Conservation (phyloP, 2,888 invertebrate genomes). For the Aphodius sticticus region DNA sequence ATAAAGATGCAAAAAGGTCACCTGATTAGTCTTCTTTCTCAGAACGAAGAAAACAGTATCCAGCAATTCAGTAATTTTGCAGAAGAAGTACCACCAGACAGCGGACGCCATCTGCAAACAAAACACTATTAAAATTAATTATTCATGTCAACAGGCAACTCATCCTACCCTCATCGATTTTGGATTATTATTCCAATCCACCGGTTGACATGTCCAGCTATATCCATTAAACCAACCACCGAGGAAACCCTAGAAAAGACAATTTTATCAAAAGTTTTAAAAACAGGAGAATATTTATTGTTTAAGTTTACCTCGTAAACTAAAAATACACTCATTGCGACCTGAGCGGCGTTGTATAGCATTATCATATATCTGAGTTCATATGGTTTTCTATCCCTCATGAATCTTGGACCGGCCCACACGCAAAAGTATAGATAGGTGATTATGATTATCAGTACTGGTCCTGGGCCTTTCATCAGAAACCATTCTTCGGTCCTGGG, state of each 20-base stretch:
- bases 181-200: slow-evolving; percentile 69
- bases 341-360: slow-evolving; percentile 87
- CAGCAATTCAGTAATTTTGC: slow-evolving; percentile 65
- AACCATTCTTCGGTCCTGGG: slow-evolving; percentile 77
- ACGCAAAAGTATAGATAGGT: slow-evolving; percentile 76
- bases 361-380: slow-evolving; percentile 80
- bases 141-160: slow-evolving; percentile 9
- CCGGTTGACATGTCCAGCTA: slow-evolving; percentile 76
- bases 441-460: slow-evolving; percentile 70
- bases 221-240: slow-evolving; percentile 66
- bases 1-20: slow-evolving; percentile 73
- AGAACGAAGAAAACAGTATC: slow-evolving; percentile 74
- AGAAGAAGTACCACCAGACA: slow-evolving; percentile 63
- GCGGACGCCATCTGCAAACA: slow-evolving; percentile 58
- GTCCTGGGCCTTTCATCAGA: slow-evolving; percentile 75
- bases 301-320: slow-evolving; percentile 72
- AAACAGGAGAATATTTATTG: neutral
- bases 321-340: slow-evolving; percentile 80
- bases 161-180: slow-evolving; percentile 69
- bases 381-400: slow-evolving; percentile 86
- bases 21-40: slow-evolving; percentile 73
- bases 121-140: slow-evolving; percentile 8
- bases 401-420: slow-evolving; percentile 83
- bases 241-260: slow-evolving; percentile 49
- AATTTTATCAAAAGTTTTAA: neutral